Evolutionary conservation across 2,797 vertebrate species (phyloP).

Genomic region (Phylloscopus collybita): DNA sequence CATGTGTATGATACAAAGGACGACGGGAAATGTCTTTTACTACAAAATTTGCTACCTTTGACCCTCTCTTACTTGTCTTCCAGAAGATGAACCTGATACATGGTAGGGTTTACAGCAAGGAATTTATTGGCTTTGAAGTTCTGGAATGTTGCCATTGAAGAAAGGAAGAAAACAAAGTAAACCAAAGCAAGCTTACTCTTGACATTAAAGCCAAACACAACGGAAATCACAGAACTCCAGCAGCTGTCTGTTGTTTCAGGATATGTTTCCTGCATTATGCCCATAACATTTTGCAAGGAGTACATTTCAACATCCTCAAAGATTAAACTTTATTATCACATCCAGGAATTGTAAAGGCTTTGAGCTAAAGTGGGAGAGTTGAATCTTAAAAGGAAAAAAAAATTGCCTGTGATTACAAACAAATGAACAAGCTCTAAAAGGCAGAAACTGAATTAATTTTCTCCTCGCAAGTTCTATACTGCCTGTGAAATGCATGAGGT

Average conservation of each 20-base stretch:
- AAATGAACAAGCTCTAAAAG: not conserved
- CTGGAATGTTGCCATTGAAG: not conserved
- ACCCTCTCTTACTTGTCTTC: not conserved
- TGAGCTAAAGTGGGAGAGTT: not conserved
- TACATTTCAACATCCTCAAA: conserved; percentile 1
- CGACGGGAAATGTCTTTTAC: not conserved
- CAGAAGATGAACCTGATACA: not conserved
- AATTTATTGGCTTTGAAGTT: not conserved
- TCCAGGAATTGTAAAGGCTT: not conserved
- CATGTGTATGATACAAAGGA: not conserved
- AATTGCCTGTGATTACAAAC: not conserved
- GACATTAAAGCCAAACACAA: not conserved
- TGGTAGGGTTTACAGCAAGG: not conserved
- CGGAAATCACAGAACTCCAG: not conserved
- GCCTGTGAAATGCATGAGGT: not conserved
- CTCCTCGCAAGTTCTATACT: not conserved
- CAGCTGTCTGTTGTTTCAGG: not conserved
- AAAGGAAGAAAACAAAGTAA: not conserved
- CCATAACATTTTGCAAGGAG: not conserved
- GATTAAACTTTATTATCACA: conserved; percentile 9
- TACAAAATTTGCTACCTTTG: not conserved
- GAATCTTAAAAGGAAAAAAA: conserved; percentile 24
- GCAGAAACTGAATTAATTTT: conserved; percentile 31
- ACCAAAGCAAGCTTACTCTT: not conserved
- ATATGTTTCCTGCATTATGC: not conserved